Base-by-base conservation (phyloP, 2,797 vertebrate species). In the Rhodeus uyekii region DNA sequence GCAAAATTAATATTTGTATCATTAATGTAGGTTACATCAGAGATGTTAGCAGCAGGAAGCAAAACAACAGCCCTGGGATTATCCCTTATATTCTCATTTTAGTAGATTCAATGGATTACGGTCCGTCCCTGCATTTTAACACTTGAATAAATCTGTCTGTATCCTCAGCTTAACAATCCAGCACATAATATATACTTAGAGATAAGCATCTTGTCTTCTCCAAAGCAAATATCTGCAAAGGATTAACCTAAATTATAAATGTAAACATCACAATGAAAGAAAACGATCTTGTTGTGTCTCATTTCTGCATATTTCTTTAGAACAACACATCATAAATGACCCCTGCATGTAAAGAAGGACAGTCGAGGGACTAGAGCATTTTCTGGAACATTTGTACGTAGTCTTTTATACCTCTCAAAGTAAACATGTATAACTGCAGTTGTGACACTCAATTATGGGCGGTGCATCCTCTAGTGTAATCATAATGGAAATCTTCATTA, bases 21-120 rank as follows among this genome's bases (percentile, higher is more conserved):
- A n/a, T n/a, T n/a, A n/a, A n/a, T n/a, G n/a, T n/a, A n/a, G n/a
- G n/a, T n/a, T n/a, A n/a, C 88, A 92, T 91, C 90, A 90, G 73
- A 39, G 38, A 24, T 48, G 46, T 8, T n/a, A 76, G 85, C 90
- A 92, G 88, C 90, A 90, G 80, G 86, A 81, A 79, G 81, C 71
- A 85, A 86, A 89, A 83, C 88, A 84, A 79, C 83, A 80, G 87
- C 81, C 22, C 48, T 50, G 7, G 32, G 24, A 90, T 91, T 91
- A 93, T 93, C 90, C 86, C 19, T 46, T 83, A 86, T 86, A 87
- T 88, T 88, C 87, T 73, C 73, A 82, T 73, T 88, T 63, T 71
- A 89, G 87, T 81, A 69, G 60, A 82, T 80, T 80, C 80, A 48
- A 77, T 48, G 82, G 71, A 85, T 87, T 82, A 76, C 27, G 4